Percentiles rank a stretch among this genome's conserved stretches.
phyloP scores from a whole-genome alignment of 2,888 invertebrate species.

The Willowsia nigromaculata region DNA sequence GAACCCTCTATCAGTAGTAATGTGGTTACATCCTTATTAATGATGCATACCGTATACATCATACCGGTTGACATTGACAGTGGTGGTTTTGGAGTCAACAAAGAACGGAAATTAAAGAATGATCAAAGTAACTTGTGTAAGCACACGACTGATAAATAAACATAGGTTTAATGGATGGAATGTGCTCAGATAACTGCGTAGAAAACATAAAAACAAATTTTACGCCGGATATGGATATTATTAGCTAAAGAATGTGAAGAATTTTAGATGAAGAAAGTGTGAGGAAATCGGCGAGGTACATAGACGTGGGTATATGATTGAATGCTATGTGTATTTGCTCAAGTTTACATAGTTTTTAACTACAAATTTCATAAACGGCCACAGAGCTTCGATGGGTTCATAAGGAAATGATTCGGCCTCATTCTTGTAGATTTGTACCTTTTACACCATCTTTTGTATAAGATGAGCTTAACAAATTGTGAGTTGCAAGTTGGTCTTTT shows the following conservation, averaged over 20 bases:
- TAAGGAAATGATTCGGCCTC: conserved; percentile 50
- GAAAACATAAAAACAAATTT: not conserved
- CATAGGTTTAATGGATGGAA: not conserved
- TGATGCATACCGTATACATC: conserved; percentile 4
- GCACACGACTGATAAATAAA: not conserved
- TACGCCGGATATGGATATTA: not conserved
- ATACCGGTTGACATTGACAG: not conserved
- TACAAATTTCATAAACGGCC: not conserved
- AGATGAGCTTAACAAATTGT: conserved; percentile 73
- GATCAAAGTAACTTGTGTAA: not conserved
- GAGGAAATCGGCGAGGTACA: not conserved
- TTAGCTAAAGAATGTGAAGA: not conserved
- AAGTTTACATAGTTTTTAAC: too few species aligned
- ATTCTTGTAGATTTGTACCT: conserved; percentile 5
- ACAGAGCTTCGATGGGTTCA: conserved; percentile 39
- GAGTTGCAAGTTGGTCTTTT: conserved; percentile 60
- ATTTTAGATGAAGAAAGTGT: not conserved
- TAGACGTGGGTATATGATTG: not conserved
- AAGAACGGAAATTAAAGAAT: conserved; percentile 42
- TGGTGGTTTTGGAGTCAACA: not conserved
- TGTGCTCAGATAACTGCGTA: not conserved
- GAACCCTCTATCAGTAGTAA: not conserved
- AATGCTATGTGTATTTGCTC: not conserved
- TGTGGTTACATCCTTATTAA: conserved; percentile 13
- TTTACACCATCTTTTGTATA: too few species aligned